A percentile compares a stretch with the other conserved stretches of the same genome.
These are phyloP conservation scores for Physeter macrocephalus DNA, from an alignment of 2,113 vertebrate genomes.

Conservation along the genomic window DNA sequence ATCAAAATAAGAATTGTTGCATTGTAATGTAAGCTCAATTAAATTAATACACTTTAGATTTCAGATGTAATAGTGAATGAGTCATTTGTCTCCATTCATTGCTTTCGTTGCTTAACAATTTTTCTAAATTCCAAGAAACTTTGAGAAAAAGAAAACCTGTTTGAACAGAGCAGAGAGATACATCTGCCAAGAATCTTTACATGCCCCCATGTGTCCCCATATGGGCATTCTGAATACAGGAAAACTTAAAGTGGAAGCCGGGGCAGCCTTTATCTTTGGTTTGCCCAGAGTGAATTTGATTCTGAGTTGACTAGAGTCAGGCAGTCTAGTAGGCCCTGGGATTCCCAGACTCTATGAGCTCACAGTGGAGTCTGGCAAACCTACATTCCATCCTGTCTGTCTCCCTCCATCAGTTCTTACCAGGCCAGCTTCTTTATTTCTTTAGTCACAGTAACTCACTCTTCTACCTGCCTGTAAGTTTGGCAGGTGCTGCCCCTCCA, in stretches of 20 bases:
- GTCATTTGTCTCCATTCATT: constrained; percentile 43
- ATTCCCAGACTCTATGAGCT: background rate
- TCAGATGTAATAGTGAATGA: constrained; percentile 56
- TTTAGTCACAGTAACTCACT: constrained; percentile 16
- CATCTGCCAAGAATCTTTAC: background rate
- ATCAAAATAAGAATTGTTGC: constrained; percentile 62
- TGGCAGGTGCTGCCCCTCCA: background rate
- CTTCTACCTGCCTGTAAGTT: background rate
- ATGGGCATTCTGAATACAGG: background rate
- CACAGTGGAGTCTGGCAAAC: background rate
- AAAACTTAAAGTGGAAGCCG: background rate
- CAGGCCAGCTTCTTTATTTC: background rate
- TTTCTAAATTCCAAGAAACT: constrained; percentile 54
- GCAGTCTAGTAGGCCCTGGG: background rate
- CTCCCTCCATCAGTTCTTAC: background rate
- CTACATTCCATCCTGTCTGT: background rate
- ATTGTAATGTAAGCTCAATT: constrained; percentile 61
- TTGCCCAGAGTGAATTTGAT: background rate
- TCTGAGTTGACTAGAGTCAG: background rate
- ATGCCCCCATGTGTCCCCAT: background rate
- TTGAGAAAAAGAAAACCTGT: constrained; percentile 33
- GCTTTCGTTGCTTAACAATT: constrained; percentile 50
- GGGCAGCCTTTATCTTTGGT: constrained; percentile 1
- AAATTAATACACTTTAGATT: constrained; percentile 64
- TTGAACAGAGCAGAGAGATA: background rate